Base-by-base conservation (phyloP, 2,888 invertebrate genomes). In the Agonopterix alstromeriana region DNA sequence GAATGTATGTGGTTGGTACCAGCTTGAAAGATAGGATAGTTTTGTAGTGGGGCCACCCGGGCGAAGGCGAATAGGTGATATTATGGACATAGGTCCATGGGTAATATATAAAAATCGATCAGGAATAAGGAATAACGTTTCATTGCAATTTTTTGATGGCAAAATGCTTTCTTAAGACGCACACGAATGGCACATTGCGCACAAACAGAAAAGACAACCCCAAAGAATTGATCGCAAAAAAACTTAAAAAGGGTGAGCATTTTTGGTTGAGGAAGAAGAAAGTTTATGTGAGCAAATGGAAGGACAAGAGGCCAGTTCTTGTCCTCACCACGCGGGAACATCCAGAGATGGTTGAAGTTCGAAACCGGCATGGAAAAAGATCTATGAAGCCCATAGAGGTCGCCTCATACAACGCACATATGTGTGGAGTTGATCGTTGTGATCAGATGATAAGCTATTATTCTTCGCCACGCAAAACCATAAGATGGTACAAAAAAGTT, bases 391-490 rank as follows among this genome's bases (percentile, higher is more conserved):
- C 54, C 1, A 10, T 17, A 10, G 57, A 57, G 51, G 53, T 60
- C 4, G 47, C 42, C 8, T 40, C 10, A 14, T 60, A 58, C 40
- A 58, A 56, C 36, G 10, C 7, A 14, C 14, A 45, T 41, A 55
- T 48, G 56, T 46, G 43, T 10, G 54, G 56, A 0, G 48, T 56
- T 27, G 53, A 53, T 14, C 45, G 48, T 9, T 36, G 42, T 9
- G 56, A 56, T 40, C 53, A 53, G n/a, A n/a, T n/a, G 36, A 55
- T 53, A 49, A 17, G 50, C 2, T 56, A 53, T 50, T 56, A 56
- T 42, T 56, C 53, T 1, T 46, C 38, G 8, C 56, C 56, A 5
- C 42, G 12, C 5, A 53, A 56, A 48, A 56, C 48, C 10, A 45
- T 52, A 5, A 10, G 52, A 10, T 53, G 56, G 53, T 56, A 56